phyloP scores from a whole-genome alignment of 2,797 vertebrate genomes.

The Melanotaenia nigrans region DNA sequence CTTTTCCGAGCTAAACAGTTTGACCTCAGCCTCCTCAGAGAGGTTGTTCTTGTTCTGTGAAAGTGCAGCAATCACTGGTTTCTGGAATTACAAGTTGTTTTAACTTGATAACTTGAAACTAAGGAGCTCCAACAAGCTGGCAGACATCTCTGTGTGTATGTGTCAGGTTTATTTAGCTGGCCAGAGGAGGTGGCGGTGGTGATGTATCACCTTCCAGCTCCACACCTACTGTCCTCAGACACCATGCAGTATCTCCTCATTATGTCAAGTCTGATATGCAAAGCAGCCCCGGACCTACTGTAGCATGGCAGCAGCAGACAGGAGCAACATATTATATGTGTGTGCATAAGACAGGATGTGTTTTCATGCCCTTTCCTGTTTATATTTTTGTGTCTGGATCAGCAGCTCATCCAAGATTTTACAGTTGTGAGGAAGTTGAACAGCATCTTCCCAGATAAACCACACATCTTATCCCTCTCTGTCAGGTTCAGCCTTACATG shows the following conservation, averaged over 20 bases:
- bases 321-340: constrained; percentile 8
- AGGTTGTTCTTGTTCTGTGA: not conserved
- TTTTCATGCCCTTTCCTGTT: constrained; percentile 21
- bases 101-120: constrained; percentile 29
- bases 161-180: constrained; percentile 51
- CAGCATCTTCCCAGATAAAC: constrained; percentile 40
- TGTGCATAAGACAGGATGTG: not conserved
- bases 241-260: constrained; percentile 60
- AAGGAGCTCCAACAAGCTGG: constrained; percentile 27
- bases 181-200: constrained; percentile 35
- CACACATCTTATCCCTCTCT: constrained; percentile 46
- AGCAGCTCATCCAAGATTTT: constrained; percentile 34
- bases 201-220: constrained; percentile 59
- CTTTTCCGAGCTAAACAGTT: not conserved
- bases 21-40: not conserved
- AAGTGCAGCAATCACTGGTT: not conserved
- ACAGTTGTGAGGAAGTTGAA: constrained; percentile 36
- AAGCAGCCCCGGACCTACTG: constrained; percentile 52
- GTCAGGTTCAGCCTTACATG: constrained; percentile 35
- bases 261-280: constrained; percentile 68
- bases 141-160: constrained; percentile 1
- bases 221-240: constrained; percentile 61
- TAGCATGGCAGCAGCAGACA: constrained; percentile 34
- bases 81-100: constrained; percentile 14
- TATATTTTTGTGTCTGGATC: constrained; percentile 26